These are phyloP conservation scores for Drosophila nasuta DNA, from an alignment of 1,140 invertebrate genomes.

Conservation along the genomic window DNA sequence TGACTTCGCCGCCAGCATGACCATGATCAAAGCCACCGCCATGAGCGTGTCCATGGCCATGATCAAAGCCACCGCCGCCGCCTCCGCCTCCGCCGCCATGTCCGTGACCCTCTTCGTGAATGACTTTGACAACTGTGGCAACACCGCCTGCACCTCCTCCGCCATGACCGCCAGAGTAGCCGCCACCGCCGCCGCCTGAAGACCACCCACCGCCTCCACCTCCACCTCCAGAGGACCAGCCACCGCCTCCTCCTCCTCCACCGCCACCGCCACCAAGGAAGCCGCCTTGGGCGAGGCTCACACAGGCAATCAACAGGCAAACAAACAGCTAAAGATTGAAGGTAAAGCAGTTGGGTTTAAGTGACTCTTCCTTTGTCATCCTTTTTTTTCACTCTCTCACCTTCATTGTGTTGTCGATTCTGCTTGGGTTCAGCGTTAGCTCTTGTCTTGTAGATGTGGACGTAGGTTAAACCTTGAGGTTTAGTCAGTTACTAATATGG, in stretches of 20 bases:
- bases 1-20: constrained; percentile 47
- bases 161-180: no score
- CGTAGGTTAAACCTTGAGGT: constrained; percentile 44
- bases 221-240: constrained; percentile 19
- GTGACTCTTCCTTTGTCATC: background rate
- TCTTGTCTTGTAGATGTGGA: constrained; percentile 28
- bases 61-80: constrained; percentile 40
- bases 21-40: constrained; percentile 45
- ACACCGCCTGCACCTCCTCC: background rate
- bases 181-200: constrained; percentile 18
- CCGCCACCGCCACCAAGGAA: constrained; percentile 47
- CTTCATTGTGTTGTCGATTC: constrained; percentile 71
- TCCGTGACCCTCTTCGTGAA: constrained; percentile 26
- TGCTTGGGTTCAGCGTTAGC: constrained; percentile 53
- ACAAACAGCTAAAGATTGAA: constrained; percentile 46
- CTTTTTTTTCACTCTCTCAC: constrained; percentile 27
- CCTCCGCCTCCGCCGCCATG: constrained; percentile 23
- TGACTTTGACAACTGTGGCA: constrained; percentile 1
- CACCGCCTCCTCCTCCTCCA: constrained; percentile 29
- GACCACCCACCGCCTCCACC: constrained; percentile 37
- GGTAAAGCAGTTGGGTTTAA: no score
- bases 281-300: constrained; percentile 58
- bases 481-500: constrained; percentile 48
- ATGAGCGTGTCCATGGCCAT: constrained; percentile 45
- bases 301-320: constrained; percentile 55